A percentile compares a stretch with the other conserved stretches of the same genome.
Evolutionary conservation across 2,888 invertebrate species (phyloP).

Genomic region (Acrobasis repandana): DNA sequence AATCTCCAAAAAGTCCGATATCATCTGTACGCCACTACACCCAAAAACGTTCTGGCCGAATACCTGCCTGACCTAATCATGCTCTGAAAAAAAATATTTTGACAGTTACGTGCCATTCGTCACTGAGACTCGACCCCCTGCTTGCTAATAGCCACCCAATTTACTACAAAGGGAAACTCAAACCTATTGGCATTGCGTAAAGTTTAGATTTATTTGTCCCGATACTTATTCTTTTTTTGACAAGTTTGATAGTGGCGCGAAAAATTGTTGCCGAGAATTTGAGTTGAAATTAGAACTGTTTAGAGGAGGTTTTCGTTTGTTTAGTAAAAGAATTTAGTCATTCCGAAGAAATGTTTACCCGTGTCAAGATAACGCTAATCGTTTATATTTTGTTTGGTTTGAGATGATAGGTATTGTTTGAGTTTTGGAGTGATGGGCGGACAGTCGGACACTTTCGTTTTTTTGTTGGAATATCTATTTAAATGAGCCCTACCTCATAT

Average conservation of each 20-base stretch:
- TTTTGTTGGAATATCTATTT: slow-evolving; percentile 18
- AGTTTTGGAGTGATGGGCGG: slow-evolving; percentile 43
- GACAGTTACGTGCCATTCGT: slow-evolving; percentile 66
- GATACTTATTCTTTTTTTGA: slow-evolving; percentile 11
- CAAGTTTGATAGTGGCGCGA: slow-evolving; percentile 24
- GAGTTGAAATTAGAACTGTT: slow-evolving; percentile 18
- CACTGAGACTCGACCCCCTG: slow-evolving; percentile 70
- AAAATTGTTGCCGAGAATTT: slow-evolving; percentile 28
- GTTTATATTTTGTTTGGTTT: slow-evolving; percentile 71
- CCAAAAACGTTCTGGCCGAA: slow-evolving; percentile 53
- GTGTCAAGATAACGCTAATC: slow-evolving; percentile 70
- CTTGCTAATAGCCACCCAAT: slow-evolving; percentile 35
- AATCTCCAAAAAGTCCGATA: background rate
- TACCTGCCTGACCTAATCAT: slow-evolving; percentile 72
- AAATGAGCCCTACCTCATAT: slow-evolving; percentile 38
- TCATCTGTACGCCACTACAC: slow-evolving; percentile 49
- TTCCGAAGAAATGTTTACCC: slow-evolving; percentile 69
- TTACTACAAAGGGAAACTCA: slow-evolving; percentile 5
- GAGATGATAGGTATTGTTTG: slow-evolving; percentile 47
- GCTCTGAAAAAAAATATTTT: slow-evolving; percentile 58
- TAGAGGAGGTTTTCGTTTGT: slow-evolving; percentile 28
- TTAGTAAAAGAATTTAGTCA: slow-evolving; percentile 54
- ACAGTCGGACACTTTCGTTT: slow-evolving; percentile 44
- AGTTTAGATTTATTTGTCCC: background rate
- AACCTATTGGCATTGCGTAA: background rate